phyloP scores from a whole-genome alignment of 1,140 invertebrate genomes.

The Hyphantria cunea region DNA sequence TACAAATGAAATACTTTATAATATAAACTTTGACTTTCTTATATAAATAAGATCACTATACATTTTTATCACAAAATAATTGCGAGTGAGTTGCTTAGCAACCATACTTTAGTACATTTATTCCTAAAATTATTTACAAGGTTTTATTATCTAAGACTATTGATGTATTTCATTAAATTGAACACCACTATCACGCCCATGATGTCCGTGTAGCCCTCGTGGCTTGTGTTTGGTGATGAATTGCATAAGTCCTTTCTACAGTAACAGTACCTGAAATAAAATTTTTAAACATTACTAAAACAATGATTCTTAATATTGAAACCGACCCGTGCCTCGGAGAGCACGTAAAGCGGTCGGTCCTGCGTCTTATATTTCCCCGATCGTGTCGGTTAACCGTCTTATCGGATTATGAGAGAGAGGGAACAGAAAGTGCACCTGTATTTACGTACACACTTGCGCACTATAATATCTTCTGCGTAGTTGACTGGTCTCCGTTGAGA shows the following conservation, averaged over 20 bases:
- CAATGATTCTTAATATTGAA: background rate
- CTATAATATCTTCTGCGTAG: too few relatives aligned
- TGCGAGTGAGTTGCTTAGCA: conserved; percentile 11
- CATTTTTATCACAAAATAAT: conserved; percentile 27
- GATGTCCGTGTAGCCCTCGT: conserved; percentile 79
- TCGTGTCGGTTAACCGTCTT: too few relatives aligned
- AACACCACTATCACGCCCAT: conserved; percentile 83
- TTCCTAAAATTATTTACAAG: background rate
- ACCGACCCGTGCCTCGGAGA: too few relatives aligned
- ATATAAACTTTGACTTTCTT: conserved; percentile 12
- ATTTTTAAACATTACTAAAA: conserved; percentile 5
- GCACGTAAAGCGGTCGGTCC: too few relatives aligned
- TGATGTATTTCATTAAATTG: conserved; percentile 82
- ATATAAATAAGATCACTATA: conserved; percentile 22
- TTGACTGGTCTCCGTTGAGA: too few relatives aligned
- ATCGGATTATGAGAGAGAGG: too few relatives aligned
- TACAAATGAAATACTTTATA: conserved; percentile 10
- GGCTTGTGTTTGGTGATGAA: conserved; percentile 70
- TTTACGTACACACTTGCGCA: too few relatives aligned
- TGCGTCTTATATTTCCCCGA: too few relatives aligned
- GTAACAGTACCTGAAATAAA: conserved; percentile 84
- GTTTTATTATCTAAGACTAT: conserved; percentile 76
- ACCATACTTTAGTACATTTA: conserved; percentile 12
- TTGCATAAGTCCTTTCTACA: conserved; percentile 87
- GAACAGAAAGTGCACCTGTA: too few relatives aligned